Base-by-base conservation (phyloP, 2,113 vertebrate species). In the Gymnogyps californianus region DNA sequence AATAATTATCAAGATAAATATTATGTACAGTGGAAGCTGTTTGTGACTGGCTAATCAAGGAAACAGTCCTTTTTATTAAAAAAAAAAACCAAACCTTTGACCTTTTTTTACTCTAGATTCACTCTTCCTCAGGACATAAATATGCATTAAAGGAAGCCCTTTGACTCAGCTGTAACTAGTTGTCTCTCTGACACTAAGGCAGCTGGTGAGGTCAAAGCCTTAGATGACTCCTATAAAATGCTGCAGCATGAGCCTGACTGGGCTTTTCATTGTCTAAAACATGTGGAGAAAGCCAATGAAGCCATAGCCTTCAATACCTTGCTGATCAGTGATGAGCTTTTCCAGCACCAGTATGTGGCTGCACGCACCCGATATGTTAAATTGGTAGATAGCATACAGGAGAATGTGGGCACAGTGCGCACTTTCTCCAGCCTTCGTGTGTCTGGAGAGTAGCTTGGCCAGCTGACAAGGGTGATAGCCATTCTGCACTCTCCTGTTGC, bases 141-240 rank as follows among this genome's bases (percentile, higher is more conserved):
- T 99, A 99, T 16, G 99, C 99, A 5, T 95, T 99, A 81, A 99
- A 99, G 98, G 99, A 99, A 98, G 99, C 99, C 29, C 99, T 99
- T 21, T 99, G 99, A 99, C 91, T 99, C 99, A 40, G 85, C 98
- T 20, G 99, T 99, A 92, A 98, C 99, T 29, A 99, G 97, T 54
- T 98, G 99, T 40, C 99, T 99, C 15, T 99, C 99, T 82, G 99
- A 99, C 93, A 99, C 99, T 8, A 99, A 99, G 98, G 99, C 99
- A 46, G 99, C 99, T 31, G 98, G 98, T 62, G 99, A 99, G 82
- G 99, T 99, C 19, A 99, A 99, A 97, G 99, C 99, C 26, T 97
- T 99, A 96, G 99, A 99, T 86, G 99, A 99, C 89, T 99, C 99
- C 98, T 99, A 99, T 93, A 99, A 99, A 98, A 99, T 99, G 99